Evolutionary conservation across 1,140 invertebrate genomes (phyloP), one percentile per base, ranked within the genome.

Genomic region (Zaprionus capensis): DNA sequence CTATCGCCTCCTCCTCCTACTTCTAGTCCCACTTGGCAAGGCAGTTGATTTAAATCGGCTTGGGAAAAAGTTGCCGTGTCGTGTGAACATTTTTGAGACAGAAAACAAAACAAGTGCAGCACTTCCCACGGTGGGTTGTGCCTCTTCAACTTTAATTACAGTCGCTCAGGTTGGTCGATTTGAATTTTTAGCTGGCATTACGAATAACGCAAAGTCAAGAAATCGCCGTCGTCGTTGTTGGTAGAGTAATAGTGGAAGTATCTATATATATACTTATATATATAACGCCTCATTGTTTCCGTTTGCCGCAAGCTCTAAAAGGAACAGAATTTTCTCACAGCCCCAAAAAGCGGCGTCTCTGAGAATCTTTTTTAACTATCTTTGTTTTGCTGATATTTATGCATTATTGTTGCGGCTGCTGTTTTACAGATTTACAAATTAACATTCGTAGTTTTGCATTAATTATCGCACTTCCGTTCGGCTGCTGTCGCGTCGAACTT

Each of bases 321-420:
- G 85, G 85, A 85, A 80, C 66, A 85, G 72, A 85, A 85, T 85
- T 85, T 90, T 90, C 85, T 82, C 85, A 90, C 85, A 90, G 85
- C 82, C 76, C 86, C 86, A 76, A 85, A 85, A 85, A 65, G 59
- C 68, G 56, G 44, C 65, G 59, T 57, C 61, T 64, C 70, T 88
- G 85, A 71, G 85, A 88, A 88, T 36, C 34, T 67, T 73, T 41
- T 72, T 67, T 81, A 73, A 75, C 58, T 67, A 46, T 77, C 82
- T 88, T 78, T 88, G 73, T 80, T 80, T 83, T 44, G 31, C 7
- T 46, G 74, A 90, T 85, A 86, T 90, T 90, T 90, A 88, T 88
- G 78, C 85, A 88, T 79, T 78, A 78, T 74, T 69, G 64, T 56
- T 76, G 65, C 55, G 68, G 59, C 41, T 66, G 59, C 65, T 51